A percentile compares a stretch with the other conserved stretches of the same genome.
phyloP scores from a whole-genome alignment of 2,797 vertebrate species.

The Scleropages formosus region DNA sequence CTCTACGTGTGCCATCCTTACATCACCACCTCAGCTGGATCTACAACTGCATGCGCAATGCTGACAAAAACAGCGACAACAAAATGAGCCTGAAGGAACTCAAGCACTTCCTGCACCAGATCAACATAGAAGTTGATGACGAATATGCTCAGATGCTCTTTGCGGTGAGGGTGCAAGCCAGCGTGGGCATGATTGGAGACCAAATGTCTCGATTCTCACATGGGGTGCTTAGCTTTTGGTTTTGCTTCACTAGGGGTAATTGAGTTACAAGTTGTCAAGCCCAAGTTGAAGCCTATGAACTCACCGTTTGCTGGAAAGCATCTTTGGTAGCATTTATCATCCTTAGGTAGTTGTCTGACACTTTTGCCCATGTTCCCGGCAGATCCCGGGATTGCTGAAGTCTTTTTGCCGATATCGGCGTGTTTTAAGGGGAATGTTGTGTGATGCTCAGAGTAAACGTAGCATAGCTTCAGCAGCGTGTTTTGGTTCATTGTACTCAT shows the following conservation, averaged over 20 bases:
- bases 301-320: too few relatives aligned
- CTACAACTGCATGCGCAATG: slow-evolving; percentile 83
- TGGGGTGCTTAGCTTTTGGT: not conserved
- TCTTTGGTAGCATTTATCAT: too few relatives aligned
- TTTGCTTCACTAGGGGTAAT: not conserved
- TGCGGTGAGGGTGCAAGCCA: slow-evolving; percentile 65
- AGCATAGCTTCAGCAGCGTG: too few relatives aligned
- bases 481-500: not conserved
- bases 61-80: slow-evolving; percentile 89
- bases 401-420: too few relatives aligned
- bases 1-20: slow-evolving; percentile 64
- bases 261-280: too few relatives aligned
- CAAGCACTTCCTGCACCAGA: slow-evolving; percentile 81
- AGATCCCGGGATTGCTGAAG: too few relatives aligned
- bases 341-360: too few relatives aligned
- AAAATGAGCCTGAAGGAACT: slow-evolving; percentile 88
- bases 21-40: slow-evolving; percentile 82
- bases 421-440: too few relatives aligned
- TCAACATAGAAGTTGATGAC: slow-evolving; percentile 86
- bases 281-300: not conserved
- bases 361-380: too few relatives aligned
- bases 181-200: not conserved
- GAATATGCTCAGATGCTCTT: slow-evolving; percentile 82
- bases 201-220: not conserved
- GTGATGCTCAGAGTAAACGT: not conserved